Evolutionary conservation across 2,797 vertebrate species (phyloP).

Genomic region (Orestias chungarensis): DNA sequence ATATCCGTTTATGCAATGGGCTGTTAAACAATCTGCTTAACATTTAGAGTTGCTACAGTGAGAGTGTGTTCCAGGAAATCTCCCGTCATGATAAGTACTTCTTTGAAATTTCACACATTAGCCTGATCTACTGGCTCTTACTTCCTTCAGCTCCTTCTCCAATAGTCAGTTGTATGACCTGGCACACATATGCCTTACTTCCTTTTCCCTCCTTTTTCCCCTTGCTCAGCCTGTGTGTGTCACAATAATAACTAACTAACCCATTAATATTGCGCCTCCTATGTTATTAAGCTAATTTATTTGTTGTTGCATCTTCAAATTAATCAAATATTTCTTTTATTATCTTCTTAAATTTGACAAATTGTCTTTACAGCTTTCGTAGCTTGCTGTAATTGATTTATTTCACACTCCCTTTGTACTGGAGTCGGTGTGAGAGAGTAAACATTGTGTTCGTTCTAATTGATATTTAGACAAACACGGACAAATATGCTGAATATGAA

Average conservation of each 20-base stretch:
- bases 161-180: constrained; percentile 22
- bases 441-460: constrained; percentile 58
- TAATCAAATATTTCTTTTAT: constrained; percentile 1
- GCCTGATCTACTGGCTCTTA: constrained; percentile 38
- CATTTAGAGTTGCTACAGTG: constrained; percentile 54
- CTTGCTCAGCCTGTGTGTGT: constrained; percentile 2
- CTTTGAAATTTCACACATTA: constrained; percentile 49
- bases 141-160: constrained; percentile 28
- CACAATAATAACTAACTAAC: constrained; percentile 22
- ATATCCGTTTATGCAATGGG: constrained; percentile 76
- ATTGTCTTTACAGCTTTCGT: constrained; percentile 4
- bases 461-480: constrained; percentile 63
- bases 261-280: constrained; percentile 2
- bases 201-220: constrained; percentile 5
- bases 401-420: constrained; percentile 9
- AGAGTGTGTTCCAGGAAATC: constrained; percentile 56
- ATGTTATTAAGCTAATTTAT: constrained; percentile 8
- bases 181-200: constrained; percentile 30
- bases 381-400: constrained; percentile 18
- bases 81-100: constrained; percentile 41
- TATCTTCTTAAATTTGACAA: constrained; percentile 22
- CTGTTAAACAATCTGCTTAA: constrained; percentile 75
- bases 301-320: constrained; percentile 17
- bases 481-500: constrained; percentile 48
- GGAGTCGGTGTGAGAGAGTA: constrained; percentile 39